Base-by-base conservation (phyloP, 2,888 invertebrate species). In the Watsonalla binaria region DNA sequence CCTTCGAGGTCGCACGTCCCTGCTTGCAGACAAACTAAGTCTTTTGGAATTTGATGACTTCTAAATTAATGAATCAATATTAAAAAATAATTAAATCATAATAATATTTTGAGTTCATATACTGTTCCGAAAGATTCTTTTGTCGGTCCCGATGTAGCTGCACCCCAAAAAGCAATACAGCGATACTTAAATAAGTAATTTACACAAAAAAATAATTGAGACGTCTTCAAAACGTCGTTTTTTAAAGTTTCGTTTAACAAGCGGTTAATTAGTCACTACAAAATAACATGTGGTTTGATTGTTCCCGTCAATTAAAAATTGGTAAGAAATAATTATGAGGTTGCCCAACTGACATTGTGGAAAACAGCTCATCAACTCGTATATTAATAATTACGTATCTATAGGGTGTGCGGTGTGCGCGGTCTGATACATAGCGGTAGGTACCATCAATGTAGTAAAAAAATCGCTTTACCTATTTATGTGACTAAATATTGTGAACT, bases 1-100 rank as follows among this genome's bases (percentile, higher is more conserved):
- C 73, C 72, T 68, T 49, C 72, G 80, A 82, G 84, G 84, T 83
- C 84, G 78, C 79, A 76, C 82, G 76, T 74, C 61, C 5, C 39
- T 15, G 42, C 15, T 39, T 9, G 62, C 67, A 65, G 69, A 73
- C 73, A 73, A 75, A 76, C 74, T 77, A 72, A 74, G 71, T 72
- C 72, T 71, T 63, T 64, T 5, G 4, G 11, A 42, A 5, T 42
- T 42, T 42, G 42, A 37, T 5, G 9, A 37, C 37, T 9, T 37
- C 9, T 37, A 9, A 8, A 24, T 24, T 24, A 24, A 24, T 24
- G 2, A 4, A 24, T 24, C 24, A 24, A 24, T 24, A 24, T 2
- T 24, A 24, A 24, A 24, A 24, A 24, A 24, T 24, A 24, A n/a
- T 24, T 24, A 24, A 24, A 24, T 24, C 1, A 2, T 2, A 24